phyloP scores from a whole-genome alignment of 2,888 invertebrate species.

The Serrognathus titanus region DNA sequence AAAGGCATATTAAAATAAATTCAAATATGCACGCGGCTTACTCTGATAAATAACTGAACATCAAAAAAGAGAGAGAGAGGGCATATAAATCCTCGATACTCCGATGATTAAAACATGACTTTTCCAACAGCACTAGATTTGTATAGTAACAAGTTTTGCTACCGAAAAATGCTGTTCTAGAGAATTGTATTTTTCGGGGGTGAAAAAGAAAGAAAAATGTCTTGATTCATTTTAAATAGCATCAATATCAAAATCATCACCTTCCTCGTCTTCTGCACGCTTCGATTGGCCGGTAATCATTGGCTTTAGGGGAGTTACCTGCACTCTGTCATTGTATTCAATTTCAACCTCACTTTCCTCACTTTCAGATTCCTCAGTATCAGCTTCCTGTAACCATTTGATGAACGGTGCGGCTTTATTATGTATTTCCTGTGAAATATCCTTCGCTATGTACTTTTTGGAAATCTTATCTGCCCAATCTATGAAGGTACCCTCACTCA shows the following conservation, averaged over 20 bases:
- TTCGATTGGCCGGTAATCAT: conserved; percentile 47
- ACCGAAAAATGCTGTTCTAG: neutral
- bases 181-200: neutral
- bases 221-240: conserved; percentile 65
- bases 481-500: conserved; percentile 89
- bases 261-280: conserved; percentile 64
- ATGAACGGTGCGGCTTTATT: conserved; percentile 90
- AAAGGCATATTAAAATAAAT: too few species aligned
- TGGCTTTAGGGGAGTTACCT: conserved; percentile 69
- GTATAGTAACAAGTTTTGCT: neutral
- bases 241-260: conserved; percentile 87
- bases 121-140: too few species aligned
- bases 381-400: conserved; percentile 96
- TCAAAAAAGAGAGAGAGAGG: too few species aligned
- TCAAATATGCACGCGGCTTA: too few species aligned
- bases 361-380: conserved; percentile 84
- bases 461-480: conserved; percentile 92
- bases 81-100: too few species aligned
- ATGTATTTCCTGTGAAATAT: conserved; percentile 87
- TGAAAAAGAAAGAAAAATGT: conserved; percentile 9
- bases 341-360: conserved; percentile 70
- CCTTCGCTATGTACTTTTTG: conserved; percentile 91
- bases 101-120: too few species aligned
- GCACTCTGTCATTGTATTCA: conserved; percentile 86
- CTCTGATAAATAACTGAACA: too few species aligned